A percentile compares a stretch with the other conserved stretches of the same genome.
Evolutionary conservation across 2,797 vertebrate species (phyloP).

Genomic region (Capromys pilorides): DNA sequence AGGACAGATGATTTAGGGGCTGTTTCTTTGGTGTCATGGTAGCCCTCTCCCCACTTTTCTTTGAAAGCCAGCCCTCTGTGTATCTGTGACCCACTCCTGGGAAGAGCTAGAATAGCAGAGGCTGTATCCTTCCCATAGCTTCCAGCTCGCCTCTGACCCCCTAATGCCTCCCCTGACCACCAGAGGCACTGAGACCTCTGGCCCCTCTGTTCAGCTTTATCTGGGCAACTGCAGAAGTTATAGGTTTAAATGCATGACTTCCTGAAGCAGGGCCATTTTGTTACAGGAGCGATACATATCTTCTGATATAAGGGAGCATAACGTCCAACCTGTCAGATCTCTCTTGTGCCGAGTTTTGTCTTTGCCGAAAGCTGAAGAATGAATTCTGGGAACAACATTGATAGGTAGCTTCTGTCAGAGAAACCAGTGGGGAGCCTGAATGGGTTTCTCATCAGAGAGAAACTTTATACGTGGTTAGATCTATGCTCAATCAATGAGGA

Average conservation of each 20-base stretch:
- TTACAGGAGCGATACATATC: background rate
- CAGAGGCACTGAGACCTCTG: background rate
- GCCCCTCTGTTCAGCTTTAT: background rate
- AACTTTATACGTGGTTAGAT: background rate
- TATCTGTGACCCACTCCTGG: background rate
- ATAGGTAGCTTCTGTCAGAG: background rate
- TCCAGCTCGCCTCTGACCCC: background rate
- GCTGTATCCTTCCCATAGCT: background rate
- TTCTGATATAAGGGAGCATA: background rate
- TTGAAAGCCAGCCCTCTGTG: background rate
- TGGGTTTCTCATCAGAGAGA: background rate
- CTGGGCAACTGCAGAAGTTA: background rate
- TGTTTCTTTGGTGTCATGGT: background rate
- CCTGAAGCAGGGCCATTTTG: background rate
- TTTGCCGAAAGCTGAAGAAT: background rate
- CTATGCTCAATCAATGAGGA: background rate
- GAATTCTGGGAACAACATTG: background rate
- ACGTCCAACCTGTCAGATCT: background rate
- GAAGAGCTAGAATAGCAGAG: background rate
- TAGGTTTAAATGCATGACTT: background rate
- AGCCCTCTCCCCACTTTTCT: background rate
- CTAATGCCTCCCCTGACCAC: background rate
- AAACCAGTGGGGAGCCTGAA: background rate
- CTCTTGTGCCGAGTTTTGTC: background rate
- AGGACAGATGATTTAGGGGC: background rate